Conservation (phyloP, 2,888 invertebrate genomes). For the Synergus japonicus region DNA sequence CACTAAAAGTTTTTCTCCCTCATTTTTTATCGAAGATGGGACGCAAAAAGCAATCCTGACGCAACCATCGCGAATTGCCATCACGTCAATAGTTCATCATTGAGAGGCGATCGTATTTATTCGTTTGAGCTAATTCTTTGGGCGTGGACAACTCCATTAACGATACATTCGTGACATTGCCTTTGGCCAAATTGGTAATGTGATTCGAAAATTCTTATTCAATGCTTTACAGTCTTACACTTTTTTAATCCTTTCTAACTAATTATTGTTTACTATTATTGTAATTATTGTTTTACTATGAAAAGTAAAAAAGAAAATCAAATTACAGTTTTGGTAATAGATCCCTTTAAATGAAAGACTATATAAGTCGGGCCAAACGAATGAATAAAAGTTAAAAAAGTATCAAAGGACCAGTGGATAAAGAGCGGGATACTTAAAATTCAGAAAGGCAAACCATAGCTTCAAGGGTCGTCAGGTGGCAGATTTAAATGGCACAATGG, state of each 20-base stretch:
- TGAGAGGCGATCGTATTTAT: conserved; percentile 58
- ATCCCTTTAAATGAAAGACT: not conserved
- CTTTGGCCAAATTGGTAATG: conserved; percentile 68
- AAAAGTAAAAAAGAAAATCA: no score
- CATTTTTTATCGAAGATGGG: conserved; percentile 14
- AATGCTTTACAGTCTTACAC: not conserved
- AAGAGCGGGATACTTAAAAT: conserved; percentile 56
- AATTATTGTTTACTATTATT: no score
- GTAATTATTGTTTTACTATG: no score
- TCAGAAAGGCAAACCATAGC: conserved; percentile 65
- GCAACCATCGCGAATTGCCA: conserved; percentile 5
- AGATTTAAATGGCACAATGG: conserved; percentile 71
- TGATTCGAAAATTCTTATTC: conserved; percentile 63
- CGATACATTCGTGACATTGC: conserved; percentile 61
- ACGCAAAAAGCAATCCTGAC: not conserved
- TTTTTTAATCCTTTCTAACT: no score
- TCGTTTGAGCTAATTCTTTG: conserved; percentile 67
- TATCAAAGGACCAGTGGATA: conserved; percentile 31
- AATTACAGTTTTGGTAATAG: not conserved
- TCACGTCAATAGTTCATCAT: conserved; percentile 58
- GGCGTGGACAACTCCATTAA: conserved; percentile 65
- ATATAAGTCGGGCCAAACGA: conserved; percentile 28
- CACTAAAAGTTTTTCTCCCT: conserved; percentile 7
- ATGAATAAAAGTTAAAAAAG: conserved; percentile 35
- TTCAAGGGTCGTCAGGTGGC: conserved; percentile 72